Evolutionary conservation across 2,888 invertebrate species (phyloP).

Genomic region (Leucophenga maculata): DNA sequence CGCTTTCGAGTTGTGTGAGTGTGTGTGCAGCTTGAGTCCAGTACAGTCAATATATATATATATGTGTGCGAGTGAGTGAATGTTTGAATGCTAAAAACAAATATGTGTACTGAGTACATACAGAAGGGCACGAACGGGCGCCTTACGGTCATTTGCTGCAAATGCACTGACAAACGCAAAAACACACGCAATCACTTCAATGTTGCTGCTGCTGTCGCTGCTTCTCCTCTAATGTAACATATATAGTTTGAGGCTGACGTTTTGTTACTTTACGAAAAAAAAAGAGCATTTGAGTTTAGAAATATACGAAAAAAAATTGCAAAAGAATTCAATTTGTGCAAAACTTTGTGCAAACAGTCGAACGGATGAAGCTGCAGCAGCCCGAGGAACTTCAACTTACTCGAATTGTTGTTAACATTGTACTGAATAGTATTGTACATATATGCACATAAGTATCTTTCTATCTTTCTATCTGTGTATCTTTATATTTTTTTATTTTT

Average conservation of each 20-base stretch:
- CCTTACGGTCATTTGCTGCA: conserved; percentile 25
- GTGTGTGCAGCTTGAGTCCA: neutral
- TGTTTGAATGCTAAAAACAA: conserved; percentile 28
- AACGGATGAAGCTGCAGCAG: conserved; percentile 20
- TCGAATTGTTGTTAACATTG: conserved; percentile 36
- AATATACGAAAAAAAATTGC: neutral
- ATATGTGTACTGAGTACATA: conserved; percentile 21
- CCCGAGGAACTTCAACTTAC: conserved; percentile 13
- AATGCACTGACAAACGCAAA: conserved; percentile 24
- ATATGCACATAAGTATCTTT: too few species aligned
- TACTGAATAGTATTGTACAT: conserved; percentile 29
- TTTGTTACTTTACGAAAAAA: neutral
- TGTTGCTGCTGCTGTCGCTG: too few species aligned
- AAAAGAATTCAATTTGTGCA: conserved; percentile 59
- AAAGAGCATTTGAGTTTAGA: neutral
- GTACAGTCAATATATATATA: neutral
- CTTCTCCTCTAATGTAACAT: neutral
- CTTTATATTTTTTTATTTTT: too few species aligned
- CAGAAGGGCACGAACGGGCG: neutral
- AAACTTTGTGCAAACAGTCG: conserved; percentile 49
- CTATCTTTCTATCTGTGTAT: too few species aligned
- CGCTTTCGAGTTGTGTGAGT: neutral
- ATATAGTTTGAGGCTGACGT: neutral
- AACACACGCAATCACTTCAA: neutral
- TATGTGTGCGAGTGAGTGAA: conserved; percentile 40